Base-by-base conservation (phyloP, 2,113 vertebrate genomes). In the Amphiprion percula region DNA sequence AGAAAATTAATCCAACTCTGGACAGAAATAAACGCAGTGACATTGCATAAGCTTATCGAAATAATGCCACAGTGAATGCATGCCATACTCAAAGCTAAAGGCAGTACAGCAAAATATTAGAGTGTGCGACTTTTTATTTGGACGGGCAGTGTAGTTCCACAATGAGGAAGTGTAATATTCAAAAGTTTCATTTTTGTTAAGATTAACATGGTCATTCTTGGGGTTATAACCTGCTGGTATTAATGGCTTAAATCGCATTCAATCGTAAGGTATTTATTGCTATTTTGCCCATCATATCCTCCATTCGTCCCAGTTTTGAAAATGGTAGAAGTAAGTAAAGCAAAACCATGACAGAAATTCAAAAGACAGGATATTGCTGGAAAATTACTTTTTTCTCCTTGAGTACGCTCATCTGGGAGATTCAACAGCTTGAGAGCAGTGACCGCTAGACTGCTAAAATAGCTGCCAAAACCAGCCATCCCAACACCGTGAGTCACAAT, bases 311-410 rank as follows among this genome's bases (percentile, higher is more conserved):
- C 17, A 5, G 12, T 68, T 77, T 26, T 64, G 6, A 46, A 62
- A 61, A 68, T 8, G 30, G 41, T 63, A 21, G 63, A 37, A 68
- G 21, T 61, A 37, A 68, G 21, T 61, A 6, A 41, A 17, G 8
- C 30, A 28, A 26, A 88, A 65, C 10, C 68, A 67, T 79, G 14
- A 4, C 47, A 80, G 24, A 75, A 73, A 41, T 33, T 58, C 33
- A 12, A 72, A 74, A 41, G 12, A 70, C 46, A 53, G 10, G 19
- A 30, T 23, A 72, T 30, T 77, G 49, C 61, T 68, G 73, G 73
- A 84, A 88, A 90, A 88, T 87, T 67, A 79, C 76, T 90, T 92
- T 87, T 86, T 84, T 65, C 78, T 46, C 54, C 68, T 66, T 12
- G 6, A 77, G 73, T 50, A 56, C 44, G 6, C 68, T 30, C 23